phyloP scores from a whole-genome alignment of 2,797 vertebrate species.

The Rhinophrynus dorsalis region DNA sequence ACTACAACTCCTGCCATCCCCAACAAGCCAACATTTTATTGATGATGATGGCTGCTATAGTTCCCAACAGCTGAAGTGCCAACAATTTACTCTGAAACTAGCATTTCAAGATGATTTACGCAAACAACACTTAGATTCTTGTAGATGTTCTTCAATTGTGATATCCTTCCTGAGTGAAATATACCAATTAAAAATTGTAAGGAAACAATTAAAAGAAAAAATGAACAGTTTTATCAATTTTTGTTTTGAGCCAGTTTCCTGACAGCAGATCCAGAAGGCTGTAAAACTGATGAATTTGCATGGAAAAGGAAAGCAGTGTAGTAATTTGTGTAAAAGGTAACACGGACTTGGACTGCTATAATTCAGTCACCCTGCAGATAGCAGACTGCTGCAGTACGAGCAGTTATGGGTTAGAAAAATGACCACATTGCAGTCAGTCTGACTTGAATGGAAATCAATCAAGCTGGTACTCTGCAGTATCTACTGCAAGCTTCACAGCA shows the following conservation, averaged over 20 bases:
- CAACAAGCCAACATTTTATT: too few relatives aligned
- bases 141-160: too few relatives aligned
- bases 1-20: too few relatives aligned
- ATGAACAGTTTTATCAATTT: slow-evolving; percentile 73
- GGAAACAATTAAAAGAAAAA: slow-evolving; percentile 59
- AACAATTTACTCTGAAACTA: too few relatives aligned
- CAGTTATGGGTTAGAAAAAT: slow-evolving; percentile 81
- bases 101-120: too few relatives aligned
- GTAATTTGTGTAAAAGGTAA: slow-evolving; percentile 87
- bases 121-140: too few relatives aligned
- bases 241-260: slow-evolving; percentile 71
- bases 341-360: slow-evolving; percentile 74
- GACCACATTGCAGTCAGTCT: slow-evolving; percentile 83
- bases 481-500: slow-evolving; percentile 71
- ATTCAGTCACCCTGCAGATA: slow-evolving; percentile 76
- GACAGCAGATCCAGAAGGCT: slow-evolving; percentile 72
- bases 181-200: too few relatives aligned
- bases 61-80: too few relatives aligned
- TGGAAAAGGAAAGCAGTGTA: slow-evolving; percentile 82
- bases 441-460: slow-evolving; percentile 87
- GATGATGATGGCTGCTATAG: too few relatives aligned
- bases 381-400: slow-evolving; percentile 69
- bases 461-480: slow-evolving; percentile 79
- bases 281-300: slow-evolving; percentile 85
- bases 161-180: too few relatives aligned